Evolutionary conservation across 2,888 invertebrate genomes (phyloP).

Genomic region (Luperina testacea): DNA sequence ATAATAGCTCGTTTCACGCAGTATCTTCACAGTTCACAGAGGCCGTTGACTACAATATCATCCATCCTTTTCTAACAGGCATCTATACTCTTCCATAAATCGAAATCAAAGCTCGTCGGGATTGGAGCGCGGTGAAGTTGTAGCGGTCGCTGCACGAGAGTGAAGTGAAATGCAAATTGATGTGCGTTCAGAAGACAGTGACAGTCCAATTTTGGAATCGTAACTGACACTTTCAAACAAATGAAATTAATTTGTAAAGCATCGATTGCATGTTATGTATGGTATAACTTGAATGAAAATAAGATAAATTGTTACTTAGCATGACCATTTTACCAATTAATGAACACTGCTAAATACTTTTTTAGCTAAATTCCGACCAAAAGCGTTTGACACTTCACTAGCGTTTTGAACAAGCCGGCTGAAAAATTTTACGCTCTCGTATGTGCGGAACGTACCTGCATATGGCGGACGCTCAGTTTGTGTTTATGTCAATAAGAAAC

Average conservation of each 20-base stretch:
- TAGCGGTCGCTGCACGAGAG: slow-evolving; percentile 67
- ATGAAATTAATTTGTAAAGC: not conserved
- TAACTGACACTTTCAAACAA: slow-evolving; percentile 25
- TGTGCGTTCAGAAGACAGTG: slow-evolving; percentile 77
- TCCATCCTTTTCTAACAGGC: slow-evolving; percentile 79
- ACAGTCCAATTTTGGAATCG: not conserved
- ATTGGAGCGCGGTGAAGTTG: slow-evolving; percentile 85
- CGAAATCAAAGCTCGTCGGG: slow-evolving; percentile 90
- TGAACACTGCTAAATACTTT: slow-evolving; percentile 10
- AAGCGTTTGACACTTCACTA: slow-evolving; percentile 44
- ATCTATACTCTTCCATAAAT: slow-evolving; percentile 89
- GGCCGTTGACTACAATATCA: slow-evolving; percentile 87
- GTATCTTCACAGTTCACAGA: slow-evolving; percentile 84
- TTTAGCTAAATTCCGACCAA: slow-evolving; percentile 4
- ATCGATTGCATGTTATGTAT: not conserved
- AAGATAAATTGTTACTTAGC: not conserved
- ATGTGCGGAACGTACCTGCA: slow-evolving; percentile 87
- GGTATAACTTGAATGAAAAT: not conserved
- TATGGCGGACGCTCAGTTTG: slow-evolving; percentile 90
- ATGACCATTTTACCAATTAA: not conserved
- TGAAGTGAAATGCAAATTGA: slow-evolving; percentile 79
- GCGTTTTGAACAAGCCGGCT: slow-evolving; percentile 66
- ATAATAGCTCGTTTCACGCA: slow-evolving; percentile 78
- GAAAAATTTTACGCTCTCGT: slow-evolving; percentile 64
- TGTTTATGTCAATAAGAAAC: slow-evolving; percentile 90